These are phyloP conservation scores for Todus mexicanus DNA, from an alignment of 2,797 vertebrate species.

Conservation along the genomic window DNA sequence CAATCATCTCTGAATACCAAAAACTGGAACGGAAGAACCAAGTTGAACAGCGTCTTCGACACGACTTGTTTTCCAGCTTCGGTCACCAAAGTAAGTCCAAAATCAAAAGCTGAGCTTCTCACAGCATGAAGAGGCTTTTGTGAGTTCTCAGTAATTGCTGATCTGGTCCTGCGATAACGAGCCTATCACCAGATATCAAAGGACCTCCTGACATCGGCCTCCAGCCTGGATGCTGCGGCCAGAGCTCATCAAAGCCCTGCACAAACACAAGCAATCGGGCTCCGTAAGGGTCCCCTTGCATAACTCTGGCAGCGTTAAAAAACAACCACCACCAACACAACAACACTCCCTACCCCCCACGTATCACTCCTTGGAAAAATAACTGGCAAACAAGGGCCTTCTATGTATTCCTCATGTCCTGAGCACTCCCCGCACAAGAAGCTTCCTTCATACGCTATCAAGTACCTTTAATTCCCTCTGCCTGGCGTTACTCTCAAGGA, in stretches of 20 bases:
- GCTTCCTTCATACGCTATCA: background rate
- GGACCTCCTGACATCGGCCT: background rate
- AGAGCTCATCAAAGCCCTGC: background rate
- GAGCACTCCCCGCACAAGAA: background rate
- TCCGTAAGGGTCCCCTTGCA: background rate
- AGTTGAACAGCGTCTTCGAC: background rate
- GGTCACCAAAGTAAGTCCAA: background rate
- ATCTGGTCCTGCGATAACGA: background rate
- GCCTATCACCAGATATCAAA: background rate
- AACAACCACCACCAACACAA: background rate
- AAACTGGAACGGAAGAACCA: background rate
- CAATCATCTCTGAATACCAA: rapidly evolving
- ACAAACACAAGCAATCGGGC: background rate
- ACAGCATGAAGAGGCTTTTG: background rate
- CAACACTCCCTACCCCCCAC: background rate
- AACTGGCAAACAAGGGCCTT: background rate
- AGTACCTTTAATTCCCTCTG: background rate
- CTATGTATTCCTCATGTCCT: background rate
- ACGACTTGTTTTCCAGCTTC: background rate
- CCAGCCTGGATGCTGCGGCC: background rate
- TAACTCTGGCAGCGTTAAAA: background rate
- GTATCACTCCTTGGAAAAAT: background rate
- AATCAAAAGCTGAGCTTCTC: background rate
- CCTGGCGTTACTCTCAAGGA: background rate
- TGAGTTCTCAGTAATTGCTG: background rate